Conservation (phyloP, 1,140 invertebrate genomes). For the Drosophila gunungcola region DNA sequence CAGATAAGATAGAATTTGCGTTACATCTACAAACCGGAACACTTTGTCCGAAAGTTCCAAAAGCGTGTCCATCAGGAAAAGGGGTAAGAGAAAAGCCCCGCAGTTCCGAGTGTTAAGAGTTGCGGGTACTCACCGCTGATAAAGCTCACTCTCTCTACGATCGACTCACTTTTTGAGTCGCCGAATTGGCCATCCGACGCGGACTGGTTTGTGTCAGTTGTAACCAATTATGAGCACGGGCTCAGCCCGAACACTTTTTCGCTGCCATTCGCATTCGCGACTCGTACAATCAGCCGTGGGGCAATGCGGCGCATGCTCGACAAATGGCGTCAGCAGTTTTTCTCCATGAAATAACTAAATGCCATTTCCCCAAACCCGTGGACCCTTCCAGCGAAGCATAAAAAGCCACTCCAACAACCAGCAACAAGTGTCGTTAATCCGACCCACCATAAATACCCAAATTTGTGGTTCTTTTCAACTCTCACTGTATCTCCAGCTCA, state of each 20-base stretch:
- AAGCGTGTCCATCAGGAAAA: constrained; percentile 1
- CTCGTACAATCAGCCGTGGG: constrained; percentile 20
- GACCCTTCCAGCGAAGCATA: not conserved
- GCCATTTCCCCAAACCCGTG: constrained; percentile 2
- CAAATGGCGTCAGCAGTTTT: constrained; percentile 34
- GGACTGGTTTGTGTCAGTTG: constrained; percentile 48
- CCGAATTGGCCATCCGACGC: constrained; percentile 39
- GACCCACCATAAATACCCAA: constrained; percentile 2
- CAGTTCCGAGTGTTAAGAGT: constrained; percentile 23
- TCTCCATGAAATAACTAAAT: constrained; percentile 6
- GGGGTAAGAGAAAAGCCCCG: not conserved
- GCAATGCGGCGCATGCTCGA: constrained; percentile 18
- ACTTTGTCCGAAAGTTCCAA: constrained; percentile 1
- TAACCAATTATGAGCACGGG: constrained; percentile 45
- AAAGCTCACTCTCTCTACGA: constrained; percentile 16
- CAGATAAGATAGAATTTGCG: constrained; percentile 3
- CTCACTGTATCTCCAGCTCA: not conserved
- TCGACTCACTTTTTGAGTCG: constrained; percentile 4
- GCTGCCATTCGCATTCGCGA: constrained; percentile 21
- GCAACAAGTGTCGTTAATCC: constrained; percentile 23
- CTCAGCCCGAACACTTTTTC: constrained; percentile 12
- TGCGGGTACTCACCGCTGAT: constrained; percentile 12
- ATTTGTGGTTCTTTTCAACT: constrained; percentile 1
- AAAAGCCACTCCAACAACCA: not conserved
- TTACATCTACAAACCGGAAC: constrained; percentile 7